These are phyloP conservation scores for Metalampra italica DNA, from an alignment of 2,888 invertebrate genomes.

Conservation along the genomic window DNA sequence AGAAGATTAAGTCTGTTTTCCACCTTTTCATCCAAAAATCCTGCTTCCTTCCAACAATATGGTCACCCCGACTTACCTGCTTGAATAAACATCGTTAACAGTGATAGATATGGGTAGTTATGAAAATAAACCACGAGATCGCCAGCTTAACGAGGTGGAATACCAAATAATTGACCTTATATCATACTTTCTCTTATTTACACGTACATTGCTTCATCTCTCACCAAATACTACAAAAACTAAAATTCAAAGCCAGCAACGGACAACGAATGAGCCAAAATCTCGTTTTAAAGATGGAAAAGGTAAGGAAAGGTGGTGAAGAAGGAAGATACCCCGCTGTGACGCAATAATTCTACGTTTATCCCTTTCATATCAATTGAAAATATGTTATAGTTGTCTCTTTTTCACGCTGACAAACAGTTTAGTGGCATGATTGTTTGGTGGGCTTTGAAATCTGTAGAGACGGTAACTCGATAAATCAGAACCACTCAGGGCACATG, in stretches of 20 bases:
- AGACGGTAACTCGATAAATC: conserved; percentile 16
- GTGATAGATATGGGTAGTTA: conserved; percentile 77
- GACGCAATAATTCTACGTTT: conserved; percentile 72
- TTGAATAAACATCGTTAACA: conserved; percentile 79
- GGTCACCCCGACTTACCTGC: conserved; percentile 49
- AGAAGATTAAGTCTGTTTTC: too few relatives aligned
- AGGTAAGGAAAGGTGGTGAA: conserved; percentile 39
- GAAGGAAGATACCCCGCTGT: conserved; percentile 68
- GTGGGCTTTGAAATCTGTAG: conserved; percentile 30
- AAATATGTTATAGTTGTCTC: conserved; percentile 62
- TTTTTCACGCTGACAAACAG: conserved; percentile 67
- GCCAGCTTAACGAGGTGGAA: conserved; percentile 60
- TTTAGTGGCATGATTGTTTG: conserved; percentile 64
- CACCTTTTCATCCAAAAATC: too few relatives aligned
- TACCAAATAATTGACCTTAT: conserved; percentile 24
- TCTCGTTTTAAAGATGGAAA: conserved; percentile 13
- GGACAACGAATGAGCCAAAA: conserved; percentile 9
- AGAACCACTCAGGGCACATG: not conserved
- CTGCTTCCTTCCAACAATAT: conserved; percentile 16
- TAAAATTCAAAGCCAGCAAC: conserved; percentile 25
- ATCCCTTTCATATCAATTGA: conserved; percentile 67
- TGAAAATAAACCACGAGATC: conserved; percentile 74
- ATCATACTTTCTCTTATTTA: conserved; percentile 1
- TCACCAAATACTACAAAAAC: not conserved
- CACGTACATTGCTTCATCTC: conserved; percentile 29